Conservation (phyloP, 2,113 vertebrate species). For the Nycticebus coucang region DNA sequence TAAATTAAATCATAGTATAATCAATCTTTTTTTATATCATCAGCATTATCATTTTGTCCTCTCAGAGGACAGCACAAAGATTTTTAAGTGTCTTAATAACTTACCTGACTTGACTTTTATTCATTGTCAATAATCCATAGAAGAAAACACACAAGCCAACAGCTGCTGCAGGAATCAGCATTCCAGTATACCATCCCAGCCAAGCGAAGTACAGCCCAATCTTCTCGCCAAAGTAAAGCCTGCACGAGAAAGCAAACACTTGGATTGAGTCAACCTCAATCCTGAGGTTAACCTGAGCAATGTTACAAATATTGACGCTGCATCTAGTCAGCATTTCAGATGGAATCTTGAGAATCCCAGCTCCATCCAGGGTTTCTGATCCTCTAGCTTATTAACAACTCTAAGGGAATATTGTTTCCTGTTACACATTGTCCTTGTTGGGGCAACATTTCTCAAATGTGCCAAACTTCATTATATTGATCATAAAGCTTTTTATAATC, state of each 20-base stretch:
- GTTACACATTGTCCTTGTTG: background rate
- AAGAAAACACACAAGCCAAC: slow-evolving; percentile 98
- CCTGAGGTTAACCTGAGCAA: background rate
- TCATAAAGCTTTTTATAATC: background rate
- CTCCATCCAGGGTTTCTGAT: background rate
- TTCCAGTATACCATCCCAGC: slow-evolving; percentile 99
- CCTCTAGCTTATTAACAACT: background rate
- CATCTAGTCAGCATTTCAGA: background rate
- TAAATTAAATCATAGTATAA: background rate
- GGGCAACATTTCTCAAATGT: background rate
- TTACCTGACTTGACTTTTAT: slow-evolving; percentile 99
- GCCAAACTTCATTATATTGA: background rate
- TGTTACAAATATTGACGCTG: background rate
- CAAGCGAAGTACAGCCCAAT: slow-evolving; percentile 99
- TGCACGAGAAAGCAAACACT: slow-evolving; percentile 78
- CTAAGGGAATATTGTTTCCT: background rate
- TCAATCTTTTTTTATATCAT: background rate
- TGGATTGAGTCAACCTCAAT: background rate
- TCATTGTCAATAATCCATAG: slow-evolving; percentile 98
- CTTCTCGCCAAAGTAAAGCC: slow-evolving; percentile 99
- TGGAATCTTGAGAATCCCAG: background rate
- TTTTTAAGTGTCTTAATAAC: background rate
- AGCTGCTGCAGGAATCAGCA: slow-evolving; percentile 97
- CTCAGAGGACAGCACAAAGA: background rate
- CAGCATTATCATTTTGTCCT: background rate